Evolutionary conservation across 2,113 vertebrate species (phyloP), one percentile per base, ranked within the genome.

Genomic region (Carettochelys insculpta): DNA sequence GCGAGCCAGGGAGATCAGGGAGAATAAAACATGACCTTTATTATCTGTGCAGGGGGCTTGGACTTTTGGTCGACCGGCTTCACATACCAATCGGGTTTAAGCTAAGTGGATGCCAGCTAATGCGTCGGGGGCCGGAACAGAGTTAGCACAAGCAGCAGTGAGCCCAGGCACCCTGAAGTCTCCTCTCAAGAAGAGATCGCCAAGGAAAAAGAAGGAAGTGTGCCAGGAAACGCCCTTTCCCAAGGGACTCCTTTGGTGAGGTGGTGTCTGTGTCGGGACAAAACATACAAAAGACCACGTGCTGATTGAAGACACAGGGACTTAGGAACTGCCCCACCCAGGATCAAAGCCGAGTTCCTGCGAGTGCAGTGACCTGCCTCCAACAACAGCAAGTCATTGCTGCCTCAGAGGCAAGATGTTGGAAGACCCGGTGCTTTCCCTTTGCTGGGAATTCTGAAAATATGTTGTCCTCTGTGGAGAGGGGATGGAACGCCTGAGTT

Each of bases 1-100:
- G 91, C 94, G 94, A 95, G 96, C 0, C 31, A 92, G 94, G 82
- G 85, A 96, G 96, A 95, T 96, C 92, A 96, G 96, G 93, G 94
- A 95, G 93, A 96, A 97, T 95, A 96, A 95, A 95, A 94, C 92
- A 94, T 90, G 96, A 96, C 95, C 94, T 97, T 96, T 95, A 41
- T 86, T 92, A 95, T 94, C 85, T 95, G 78, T 92, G 92, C 90
- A 94, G 95, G 96, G 94, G 96, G 95, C 94, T 96, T 94, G 96
- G 95, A 95, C 96, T 96, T 95, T 94, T 95, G 94, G 92, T 92
- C 93, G 92, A 94, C 96, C 5, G 11, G 88, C 92, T 93, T 56
- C 51, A 12, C 94, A 95, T 95, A 95, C 94, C 96, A 95, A 94
- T 94, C 90, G 92, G 94, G 94, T 85, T 94, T 86, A 85, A 92